Percentiles rank a stretch among this genome's conserved stretches.
Conservation (phyloP, 2,797 vertebrate species). For the Acomys russatus region DNA sequence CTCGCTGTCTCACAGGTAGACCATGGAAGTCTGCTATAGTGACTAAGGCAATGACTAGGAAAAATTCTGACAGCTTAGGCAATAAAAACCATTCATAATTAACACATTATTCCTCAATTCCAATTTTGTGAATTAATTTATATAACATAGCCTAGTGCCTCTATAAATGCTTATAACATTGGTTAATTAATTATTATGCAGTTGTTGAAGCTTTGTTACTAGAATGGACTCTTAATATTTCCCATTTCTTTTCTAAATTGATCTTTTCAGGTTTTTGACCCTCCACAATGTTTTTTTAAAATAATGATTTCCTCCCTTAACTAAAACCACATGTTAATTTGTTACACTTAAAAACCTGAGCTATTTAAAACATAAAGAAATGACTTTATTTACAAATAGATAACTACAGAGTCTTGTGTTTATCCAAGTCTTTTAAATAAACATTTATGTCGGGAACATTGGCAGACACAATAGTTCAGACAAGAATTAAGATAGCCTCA, state of each 20-base stretch:
- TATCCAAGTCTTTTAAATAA: slow-evolving; percentile 68
- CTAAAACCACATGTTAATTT: slow-evolving; percentile 7
- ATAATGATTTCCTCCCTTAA: not conserved
- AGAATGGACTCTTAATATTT: not conserved
- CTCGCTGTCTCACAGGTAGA: not conserved
- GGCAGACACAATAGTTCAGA: slow-evolving; percentile 54
- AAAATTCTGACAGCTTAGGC: not conserved
- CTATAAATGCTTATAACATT: not conserved
- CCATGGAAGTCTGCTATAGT: not conserved
- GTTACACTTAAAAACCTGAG: slow-evolving; percentile 36
- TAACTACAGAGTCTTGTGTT: not conserved
- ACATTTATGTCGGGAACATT: slow-evolving; percentile 51
- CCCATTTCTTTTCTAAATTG: not conserved
- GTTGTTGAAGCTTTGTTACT: not conserved
- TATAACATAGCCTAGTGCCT: not conserved
- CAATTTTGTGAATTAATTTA: slow-evolving; percentile 21
- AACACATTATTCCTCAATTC: not conserved
- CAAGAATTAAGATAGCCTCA: slow-evolving; percentile 77
- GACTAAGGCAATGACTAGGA: not conserved
- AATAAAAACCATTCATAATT: not conserved
- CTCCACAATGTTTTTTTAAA: not conserved
- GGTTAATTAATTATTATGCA: not conserved
- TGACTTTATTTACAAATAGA: not conserved
- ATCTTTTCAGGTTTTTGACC: not conserved
- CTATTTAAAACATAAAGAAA: not conserved